Percentiles rank a stretch among this genome's conserved stretches.
phyloP scores from a whole-genome alignment of 2,113 vertebrate species.

The Telmatochromis sp. region DNA sequence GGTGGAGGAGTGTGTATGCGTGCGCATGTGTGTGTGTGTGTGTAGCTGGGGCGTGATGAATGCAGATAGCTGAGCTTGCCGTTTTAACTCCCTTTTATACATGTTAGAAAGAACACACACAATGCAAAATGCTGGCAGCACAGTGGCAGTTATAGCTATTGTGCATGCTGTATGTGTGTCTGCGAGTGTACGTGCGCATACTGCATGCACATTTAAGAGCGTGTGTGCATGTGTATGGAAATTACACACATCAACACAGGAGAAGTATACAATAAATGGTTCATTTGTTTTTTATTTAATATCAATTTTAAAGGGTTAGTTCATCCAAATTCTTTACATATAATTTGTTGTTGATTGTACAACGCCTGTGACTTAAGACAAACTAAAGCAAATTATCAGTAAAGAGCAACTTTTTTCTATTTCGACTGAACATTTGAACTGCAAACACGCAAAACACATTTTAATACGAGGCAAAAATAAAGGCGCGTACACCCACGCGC shows the following conservation, averaged over 20 bases:
- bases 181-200: background rate
- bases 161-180: conserved; percentile 28
- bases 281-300: accelerated
- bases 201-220: background rate
- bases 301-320: background rate
- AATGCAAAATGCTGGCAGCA: conserved; percentile 67
- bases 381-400: background rate
- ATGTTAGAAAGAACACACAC: conserved; percentile 66
- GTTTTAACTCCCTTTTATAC: conserved; percentile 60
- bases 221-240: background rate
- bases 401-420: background rate
- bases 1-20: background rate
- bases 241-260: background rate
- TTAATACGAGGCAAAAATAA: background rate
- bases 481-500: background rate
- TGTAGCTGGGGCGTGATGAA: conserved; percentile 36
- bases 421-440: background rate
- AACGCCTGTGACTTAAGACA: background rate
- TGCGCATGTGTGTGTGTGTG: background rate
- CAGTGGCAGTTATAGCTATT: conserved; percentile 49
- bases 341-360: background rate
- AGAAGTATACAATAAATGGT: background rate
- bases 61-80: conserved; percentile 60
- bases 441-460: background rate
- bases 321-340: background rate